These are phyloP conservation scores for Lasioglossum morio DNA, from an alignment of 2,888 invertebrate genomes.

Conservation along the genomic window DNA sequence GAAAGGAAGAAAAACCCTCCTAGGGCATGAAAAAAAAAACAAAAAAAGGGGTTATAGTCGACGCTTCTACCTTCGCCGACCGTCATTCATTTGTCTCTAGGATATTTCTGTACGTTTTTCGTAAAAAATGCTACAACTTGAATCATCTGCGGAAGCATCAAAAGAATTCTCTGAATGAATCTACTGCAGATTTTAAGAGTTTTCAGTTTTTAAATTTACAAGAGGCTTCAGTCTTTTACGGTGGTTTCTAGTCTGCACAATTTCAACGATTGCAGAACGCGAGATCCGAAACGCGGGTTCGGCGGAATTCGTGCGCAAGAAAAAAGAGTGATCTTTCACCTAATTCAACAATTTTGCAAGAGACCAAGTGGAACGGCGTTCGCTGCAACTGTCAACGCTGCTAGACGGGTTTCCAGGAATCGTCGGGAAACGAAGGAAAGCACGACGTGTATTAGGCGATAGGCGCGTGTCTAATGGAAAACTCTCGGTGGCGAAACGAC, in stretches of 20 bases:
- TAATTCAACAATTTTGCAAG: background rate
- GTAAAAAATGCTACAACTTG: background rate
- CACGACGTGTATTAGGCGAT: background rate
- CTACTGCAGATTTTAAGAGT: background rate
- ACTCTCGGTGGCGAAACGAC: conserved; percentile 65
- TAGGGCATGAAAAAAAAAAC: too few relatives aligned
- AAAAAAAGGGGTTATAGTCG: too few relatives aligned
- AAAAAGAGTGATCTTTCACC: background rate
- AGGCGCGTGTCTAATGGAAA: conserved; percentile 54
- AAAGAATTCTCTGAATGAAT: background rate
- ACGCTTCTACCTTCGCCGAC: too few relatives aligned
- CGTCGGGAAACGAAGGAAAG: background rate
- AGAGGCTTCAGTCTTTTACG: too few relatives aligned
- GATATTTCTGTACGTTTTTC: too few relatives aligned
- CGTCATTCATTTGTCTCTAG: too few relatives aligned
- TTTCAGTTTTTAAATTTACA: too few relatives aligned
- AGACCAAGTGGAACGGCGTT: background rate
- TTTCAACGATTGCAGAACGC: too few relatives aligned
- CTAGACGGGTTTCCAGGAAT: background rate
- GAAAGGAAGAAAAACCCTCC: too few relatives aligned
- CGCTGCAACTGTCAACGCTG: background rate
- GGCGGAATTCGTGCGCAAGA: background rate
- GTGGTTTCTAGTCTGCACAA: too few relatives aligned
- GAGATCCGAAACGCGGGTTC: background rate
- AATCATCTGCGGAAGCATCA: background rate